Conservation (phyloP, 2,888 invertebrate genomes). For the Tolmerus cingulatus region DNA sequence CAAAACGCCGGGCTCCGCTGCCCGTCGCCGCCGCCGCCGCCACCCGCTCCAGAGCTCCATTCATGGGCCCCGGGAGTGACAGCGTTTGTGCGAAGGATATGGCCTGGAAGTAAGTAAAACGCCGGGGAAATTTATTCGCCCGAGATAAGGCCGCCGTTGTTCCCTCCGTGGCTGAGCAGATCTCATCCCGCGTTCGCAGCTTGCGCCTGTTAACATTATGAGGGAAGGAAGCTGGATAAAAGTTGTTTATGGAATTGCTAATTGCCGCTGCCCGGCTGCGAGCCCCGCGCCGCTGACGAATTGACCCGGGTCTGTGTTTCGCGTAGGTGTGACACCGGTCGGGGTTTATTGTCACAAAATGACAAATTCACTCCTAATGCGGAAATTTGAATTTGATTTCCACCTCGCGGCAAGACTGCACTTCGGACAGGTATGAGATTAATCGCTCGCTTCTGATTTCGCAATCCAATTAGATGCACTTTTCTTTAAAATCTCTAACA, state of each 20-base stretch:
- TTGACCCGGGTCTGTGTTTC: constrained; percentile 1
- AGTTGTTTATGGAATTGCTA: constrained; percentile 48
- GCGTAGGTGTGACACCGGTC: constrained; percentile 1
- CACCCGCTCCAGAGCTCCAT: background rate
- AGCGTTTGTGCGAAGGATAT: constrained; percentile 15
- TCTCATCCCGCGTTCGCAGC: background rate
- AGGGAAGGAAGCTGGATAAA: constrained; percentile 35
- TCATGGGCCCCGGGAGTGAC: constrained; percentile 2
- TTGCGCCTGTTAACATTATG: constrained; percentile 14
- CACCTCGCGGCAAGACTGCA: background rate
- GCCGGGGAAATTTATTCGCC: constrained; percentile 24
- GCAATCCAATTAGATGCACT: background rate
- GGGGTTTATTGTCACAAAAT: background rate
- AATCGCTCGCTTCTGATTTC: background rate
- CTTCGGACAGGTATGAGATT: background rate
- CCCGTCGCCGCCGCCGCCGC: background rate
- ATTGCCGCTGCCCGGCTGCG: constrained; percentile 39
- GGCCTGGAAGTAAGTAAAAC: constrained; percentile 38
- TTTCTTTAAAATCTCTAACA: background rate
- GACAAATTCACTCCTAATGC: background rate
- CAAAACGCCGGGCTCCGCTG: background rate
- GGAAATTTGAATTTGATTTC: background rate
- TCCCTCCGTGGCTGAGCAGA: background rate
- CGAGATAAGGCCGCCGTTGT: constrained; percentile 23
- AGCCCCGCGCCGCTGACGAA: constrained; percentile 35